These are phyloP conservation scores for Buceros bicornis DNA, from an alignment of 2,797 vertebrate genomes.

Conservation along the genomic window DNA sequence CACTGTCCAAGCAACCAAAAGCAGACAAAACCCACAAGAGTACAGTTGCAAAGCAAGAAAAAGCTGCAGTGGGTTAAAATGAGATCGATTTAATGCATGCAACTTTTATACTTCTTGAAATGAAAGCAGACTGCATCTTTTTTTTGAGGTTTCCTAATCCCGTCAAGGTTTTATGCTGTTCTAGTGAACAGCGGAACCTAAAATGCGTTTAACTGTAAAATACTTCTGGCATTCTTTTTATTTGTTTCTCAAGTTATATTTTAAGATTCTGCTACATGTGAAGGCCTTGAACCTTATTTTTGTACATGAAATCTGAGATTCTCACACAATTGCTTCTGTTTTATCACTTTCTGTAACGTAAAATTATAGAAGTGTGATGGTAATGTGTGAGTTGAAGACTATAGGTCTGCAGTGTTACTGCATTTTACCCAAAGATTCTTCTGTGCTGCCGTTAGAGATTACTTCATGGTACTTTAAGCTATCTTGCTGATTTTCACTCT, in stretches of 20 bases:
- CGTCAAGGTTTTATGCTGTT: not conserved
- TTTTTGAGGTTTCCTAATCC: not conserved
- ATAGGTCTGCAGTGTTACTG: not conserved
- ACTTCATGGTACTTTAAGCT: not conserved
- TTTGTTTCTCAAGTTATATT: not conserved
- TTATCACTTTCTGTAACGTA: not conserved
- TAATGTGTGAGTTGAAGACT: not conserved
- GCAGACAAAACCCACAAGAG: not conserved
- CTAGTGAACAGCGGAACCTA: not conserved
- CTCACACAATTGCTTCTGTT: not conserved
- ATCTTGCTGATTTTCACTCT: not conserved
- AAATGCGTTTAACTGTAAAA: not conserved
- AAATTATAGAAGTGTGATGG: not conserved
- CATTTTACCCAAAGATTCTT: not conserved
- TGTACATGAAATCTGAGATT: not conserved
- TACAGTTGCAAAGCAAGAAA: not conserved
- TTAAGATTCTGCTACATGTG: not conserved
- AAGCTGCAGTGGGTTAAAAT: not conserved
- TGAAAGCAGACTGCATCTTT: not conserved
- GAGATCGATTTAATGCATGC: not conserved
- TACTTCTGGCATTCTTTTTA: not conserved
- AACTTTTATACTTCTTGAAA: not conserved
- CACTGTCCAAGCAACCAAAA: not conserved
- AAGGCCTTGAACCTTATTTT: not conserved
- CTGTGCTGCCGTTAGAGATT: not conserved